These are phyloP conservation scores for Apodemus sylvaticus DNA, from an alignment of 2,113 vertebrate species.

Conservation along the genomic window DNA sequence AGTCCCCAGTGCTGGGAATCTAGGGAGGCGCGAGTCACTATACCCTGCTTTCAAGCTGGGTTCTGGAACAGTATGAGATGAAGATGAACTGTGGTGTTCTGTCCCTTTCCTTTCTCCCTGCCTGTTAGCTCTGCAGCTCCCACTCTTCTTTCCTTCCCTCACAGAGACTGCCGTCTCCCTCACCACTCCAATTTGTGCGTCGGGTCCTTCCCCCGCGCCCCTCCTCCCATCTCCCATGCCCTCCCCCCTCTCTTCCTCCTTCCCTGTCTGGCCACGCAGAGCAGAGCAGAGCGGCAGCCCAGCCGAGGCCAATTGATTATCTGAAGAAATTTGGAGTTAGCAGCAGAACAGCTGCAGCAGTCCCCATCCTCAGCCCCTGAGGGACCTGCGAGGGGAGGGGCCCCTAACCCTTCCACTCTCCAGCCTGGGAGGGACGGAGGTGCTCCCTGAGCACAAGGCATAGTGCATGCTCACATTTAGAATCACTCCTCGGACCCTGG, in stretches of 20 bases:
- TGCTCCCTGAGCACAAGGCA: background rate
- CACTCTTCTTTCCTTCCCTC: background rate
- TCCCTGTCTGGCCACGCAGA: conserved; percentile 19
- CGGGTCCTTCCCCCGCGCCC: background rate
- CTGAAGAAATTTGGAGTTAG: conserved; percentile 84
- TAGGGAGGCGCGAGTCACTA: background rate
- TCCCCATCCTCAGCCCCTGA: background rate
- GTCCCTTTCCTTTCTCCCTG: background rate
- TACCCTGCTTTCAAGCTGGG: background rate
- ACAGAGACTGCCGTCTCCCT: background rate
- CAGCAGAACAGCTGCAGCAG: conserved; percentile 82
- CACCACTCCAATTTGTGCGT: background rate
- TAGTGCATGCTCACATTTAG: background rate
- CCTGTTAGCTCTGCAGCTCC: background rate
- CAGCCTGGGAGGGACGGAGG: background rate
- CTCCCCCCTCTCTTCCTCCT: background rate
- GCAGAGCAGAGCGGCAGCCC: conserved; percentile 51
- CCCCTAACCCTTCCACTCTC: background rate
- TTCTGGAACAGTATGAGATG: background rate
- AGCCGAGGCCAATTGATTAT: conserved; percentile 87
- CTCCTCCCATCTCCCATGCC: background rate
- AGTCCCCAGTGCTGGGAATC: background rate
- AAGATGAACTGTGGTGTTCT: background rate
- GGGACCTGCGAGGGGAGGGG: conserved; percentile 60
- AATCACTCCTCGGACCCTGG: background rate